These are phyloP conservation scores for Homarus gammarus DNA, from an alignment of 2,888 invertebrate genomes.

Conservation along the genomic window DNA sequence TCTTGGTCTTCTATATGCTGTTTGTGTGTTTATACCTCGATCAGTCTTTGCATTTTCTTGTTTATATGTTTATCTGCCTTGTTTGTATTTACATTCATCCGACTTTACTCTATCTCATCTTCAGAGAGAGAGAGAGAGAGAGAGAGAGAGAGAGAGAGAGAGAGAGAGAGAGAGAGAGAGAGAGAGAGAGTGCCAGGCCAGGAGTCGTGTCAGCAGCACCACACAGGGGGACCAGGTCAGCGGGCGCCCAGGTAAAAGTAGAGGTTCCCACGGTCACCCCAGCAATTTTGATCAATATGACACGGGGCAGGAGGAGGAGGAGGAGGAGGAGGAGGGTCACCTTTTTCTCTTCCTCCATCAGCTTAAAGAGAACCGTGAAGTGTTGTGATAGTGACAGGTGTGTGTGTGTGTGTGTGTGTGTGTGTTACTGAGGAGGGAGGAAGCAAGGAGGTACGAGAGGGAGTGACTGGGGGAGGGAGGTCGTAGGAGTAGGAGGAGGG, in stretches of 20 bases:
- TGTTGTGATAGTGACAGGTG: neutral
- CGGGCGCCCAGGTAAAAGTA: neutral
- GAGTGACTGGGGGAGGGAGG: no score
- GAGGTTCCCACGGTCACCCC: conserved; percentile 2
- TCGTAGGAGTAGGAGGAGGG: no score
- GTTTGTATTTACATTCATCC: no score
- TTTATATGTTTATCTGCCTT: no score
- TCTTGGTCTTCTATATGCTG: neutral
- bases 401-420: neutral
- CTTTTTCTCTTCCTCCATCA: neutral
- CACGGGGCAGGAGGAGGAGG: neutral
- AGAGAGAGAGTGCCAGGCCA: neutral
- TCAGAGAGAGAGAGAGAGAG: no score
- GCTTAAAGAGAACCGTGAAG: neutral
- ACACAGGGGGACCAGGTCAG: neutral
- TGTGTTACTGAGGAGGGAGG: neutral
- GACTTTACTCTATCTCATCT: no score
- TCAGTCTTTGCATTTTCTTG: no score
- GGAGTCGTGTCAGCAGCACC: neutral
- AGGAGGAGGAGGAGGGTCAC: no score
- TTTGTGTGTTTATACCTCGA: neutral
- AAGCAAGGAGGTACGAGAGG: neutral
- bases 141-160: conserved; percentile 14
- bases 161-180: neutral
- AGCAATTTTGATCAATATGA: neutral